Conservation (phyloP, 2,888 invertebrate species). For the Plutella xylostella region DNA sequence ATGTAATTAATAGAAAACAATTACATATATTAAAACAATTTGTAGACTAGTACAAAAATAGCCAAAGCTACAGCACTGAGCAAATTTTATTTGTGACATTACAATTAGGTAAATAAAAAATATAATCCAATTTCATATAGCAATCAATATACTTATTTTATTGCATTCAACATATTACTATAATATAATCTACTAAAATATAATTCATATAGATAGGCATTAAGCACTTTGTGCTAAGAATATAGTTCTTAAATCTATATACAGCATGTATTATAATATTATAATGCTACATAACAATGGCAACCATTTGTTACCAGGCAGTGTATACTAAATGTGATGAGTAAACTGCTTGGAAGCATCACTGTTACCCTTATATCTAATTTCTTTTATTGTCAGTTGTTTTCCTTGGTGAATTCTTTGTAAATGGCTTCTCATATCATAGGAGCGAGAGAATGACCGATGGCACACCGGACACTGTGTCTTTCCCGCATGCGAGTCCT, state of each 20-base stretch:
- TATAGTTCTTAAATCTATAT: neutral
- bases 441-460: constrained; percentile 71
- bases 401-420: constrained; percentile 71
- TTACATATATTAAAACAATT: constrained; percentile 43
- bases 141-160: constrained; percentile 17
- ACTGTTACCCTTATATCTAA: constrained; percentile 54
- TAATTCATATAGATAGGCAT: constrained; percentile 2
- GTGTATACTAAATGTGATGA: constrained; percentile 41
- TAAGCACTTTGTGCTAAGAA: neutral
- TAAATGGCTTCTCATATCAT: constrained; percentile 72
- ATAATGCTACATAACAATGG: too few species aligned
- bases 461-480: constrained; percentile 73
- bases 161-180: neutral
- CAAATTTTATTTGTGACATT: constrained; percentile 52
- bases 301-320: neutral
- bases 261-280: too few species aligned
- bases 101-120: constrained; percentile 17
- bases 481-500: constrained; percentile 73
- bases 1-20: constrained; percentile 37
- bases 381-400: constrained; percentile 61
- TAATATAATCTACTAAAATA: neutral
- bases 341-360: constrained; percentile 55
- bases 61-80: constrained; percentile 61
- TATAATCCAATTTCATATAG: constrained; percentile 26
- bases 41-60: constrained; percentile 67